Conservation (phyloP, 2,888 invertebrate genomes). For the Phyto melanocephala region DNA sequence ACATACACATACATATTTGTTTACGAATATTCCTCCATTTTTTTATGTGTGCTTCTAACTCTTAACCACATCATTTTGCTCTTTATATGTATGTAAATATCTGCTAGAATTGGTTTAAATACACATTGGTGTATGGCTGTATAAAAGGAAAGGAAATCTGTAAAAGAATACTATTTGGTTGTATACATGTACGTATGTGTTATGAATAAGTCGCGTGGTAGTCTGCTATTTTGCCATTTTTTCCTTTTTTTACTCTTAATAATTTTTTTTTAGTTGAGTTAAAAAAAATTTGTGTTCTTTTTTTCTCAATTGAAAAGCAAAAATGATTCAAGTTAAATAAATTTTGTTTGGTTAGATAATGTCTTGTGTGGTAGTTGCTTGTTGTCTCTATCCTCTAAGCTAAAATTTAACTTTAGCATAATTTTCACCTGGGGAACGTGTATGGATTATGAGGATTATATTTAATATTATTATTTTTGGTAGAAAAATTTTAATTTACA, state of each 20-base stretch:
- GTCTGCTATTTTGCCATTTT: conserved; percentile 51
- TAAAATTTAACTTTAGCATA: conserved; percentile 21
- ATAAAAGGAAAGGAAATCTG: background rate
- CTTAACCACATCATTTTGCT: conserved; percentile 50
- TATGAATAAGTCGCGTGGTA: conserved; percentile 55
- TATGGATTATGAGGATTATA: conserved; percentile 11
- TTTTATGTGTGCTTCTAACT: conserved; percentile 1
- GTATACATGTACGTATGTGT: background rate
- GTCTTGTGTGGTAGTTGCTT: conserved; percentile 14
- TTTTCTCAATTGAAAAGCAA: background rate
- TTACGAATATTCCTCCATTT: background rate
- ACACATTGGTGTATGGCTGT: background rate
- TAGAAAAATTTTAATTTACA: conserved; percentile 21
- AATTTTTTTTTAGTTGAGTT: conserved; percentile 29
- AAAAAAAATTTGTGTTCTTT: background rate
- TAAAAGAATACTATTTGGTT: background rate
- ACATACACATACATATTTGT: background rate
- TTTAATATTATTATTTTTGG: conserved; percentile 20
- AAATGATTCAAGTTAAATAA: conserved; percentile 42
- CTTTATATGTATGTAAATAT: too few species aligned
- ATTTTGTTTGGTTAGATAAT: conserved; percentile 12
- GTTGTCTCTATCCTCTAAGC: too few species aligned
- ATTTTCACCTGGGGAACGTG: conserved; percentile 42
- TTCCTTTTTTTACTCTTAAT: conserved; percentile 21
- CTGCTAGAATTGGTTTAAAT: conserved; percentile 50